A percentile compares a stretch with the other conserved stretches of the same genome.
phyloP scores from a whole-genome alignment of 2,797 vertebrate genomes.

The Sebastes vulpes region DNA sequence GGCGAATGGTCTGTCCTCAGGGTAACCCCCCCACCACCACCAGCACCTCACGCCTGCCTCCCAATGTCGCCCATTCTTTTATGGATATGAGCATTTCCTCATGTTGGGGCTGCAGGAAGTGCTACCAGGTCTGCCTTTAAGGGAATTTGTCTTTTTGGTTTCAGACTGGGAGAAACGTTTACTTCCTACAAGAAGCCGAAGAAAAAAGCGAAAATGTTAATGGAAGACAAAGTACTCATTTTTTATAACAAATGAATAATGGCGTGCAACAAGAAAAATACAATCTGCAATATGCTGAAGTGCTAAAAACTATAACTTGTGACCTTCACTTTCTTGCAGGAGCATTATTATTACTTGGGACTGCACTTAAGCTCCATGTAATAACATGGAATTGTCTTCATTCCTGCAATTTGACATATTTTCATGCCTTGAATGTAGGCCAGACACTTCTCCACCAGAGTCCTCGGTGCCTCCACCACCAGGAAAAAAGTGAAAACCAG shows the following conservation, averaged over 20 bases:
- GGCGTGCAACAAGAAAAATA: background rate
- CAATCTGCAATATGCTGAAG: background rate
- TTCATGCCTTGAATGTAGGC: conserved; percentile 62
- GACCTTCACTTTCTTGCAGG: background rate
- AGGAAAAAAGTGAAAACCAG: conserved; percentile 18
- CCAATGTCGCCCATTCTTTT: conserved; percentile 4
- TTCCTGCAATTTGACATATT: conserved; percentile 44
- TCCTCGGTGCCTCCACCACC: conserved; percentile 26
- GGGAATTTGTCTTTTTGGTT: background rate
- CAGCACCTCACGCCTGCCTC: background rate
- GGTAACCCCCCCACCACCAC: conserved; percentile 3
- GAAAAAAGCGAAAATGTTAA: background rate
- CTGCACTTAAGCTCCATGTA: conserved; percentile 2
- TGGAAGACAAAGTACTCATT: background rate
- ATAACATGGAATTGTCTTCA: conserved; percentile 24
- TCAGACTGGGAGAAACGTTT: background rate
- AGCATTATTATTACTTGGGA: background rate
- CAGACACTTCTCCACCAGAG: conserved; percentile 44
- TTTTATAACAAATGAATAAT: conserved; percentile 8
- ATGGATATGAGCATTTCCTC: conserved; percentile 30
- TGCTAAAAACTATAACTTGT: background rate
- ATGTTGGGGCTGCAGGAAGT: background rate
- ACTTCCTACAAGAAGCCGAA: background rate
- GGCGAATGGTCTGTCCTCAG: conserved; percentile 60
- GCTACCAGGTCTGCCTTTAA: background rate